These are phyloP conservation scores for Eulithis testata DNA, from an alignment of 2,888 invertebrate species.

Conservation along the genomic window DNA sequence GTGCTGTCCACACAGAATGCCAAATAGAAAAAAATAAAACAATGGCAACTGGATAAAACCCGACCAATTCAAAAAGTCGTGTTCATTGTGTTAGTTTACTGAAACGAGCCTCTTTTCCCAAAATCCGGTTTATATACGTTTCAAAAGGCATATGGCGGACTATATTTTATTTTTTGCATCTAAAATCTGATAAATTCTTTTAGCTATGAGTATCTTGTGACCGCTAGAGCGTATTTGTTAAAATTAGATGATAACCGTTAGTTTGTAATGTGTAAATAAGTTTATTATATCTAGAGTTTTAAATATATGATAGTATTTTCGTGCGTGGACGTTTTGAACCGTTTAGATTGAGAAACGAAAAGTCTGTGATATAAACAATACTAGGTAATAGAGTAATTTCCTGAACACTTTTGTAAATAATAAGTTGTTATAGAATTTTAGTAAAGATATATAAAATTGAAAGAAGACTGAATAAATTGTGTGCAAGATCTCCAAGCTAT, in stretches of 20 bases:
- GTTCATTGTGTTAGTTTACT: neutral
- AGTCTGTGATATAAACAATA: constrained; percentile 87
- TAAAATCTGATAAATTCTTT: constrained; percentile 85
- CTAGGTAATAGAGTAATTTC: constrained; percentile 82
- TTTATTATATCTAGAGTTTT: constrained; percentile 82
- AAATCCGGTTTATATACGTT: constrained; percentile 66
- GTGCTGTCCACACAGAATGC: constrained; percentile 56
- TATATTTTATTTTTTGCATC: constrained; percentile 84
- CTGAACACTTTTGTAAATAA: constrained; percentile 82
- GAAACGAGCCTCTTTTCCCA: neutral
- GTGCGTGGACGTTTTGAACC: constrained; percentile 85
- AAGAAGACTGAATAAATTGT: constrained; percentile 80
- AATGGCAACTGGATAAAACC: constrained; percentile 75
- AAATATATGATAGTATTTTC: constrained; percentile 83
- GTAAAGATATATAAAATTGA: constrained; percentile 77
- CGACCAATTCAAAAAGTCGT: constrained; percentile 53
- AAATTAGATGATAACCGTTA: constrained; percentile 82
- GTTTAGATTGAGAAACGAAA: constrained; percentile 85
- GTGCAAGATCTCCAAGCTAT: constrained; percentile 76
- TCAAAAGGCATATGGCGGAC: constrained; percentile 85
- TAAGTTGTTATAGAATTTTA: constrained; percentile 81
- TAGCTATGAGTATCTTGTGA: constrained; percentile 84
- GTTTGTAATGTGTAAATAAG: constrained; percentile 84
- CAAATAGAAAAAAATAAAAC: constrained; percentile 62
- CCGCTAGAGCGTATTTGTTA: constrained; percentile 82